Conservation (phyloP, 1,140 invertebrate genomes). For the Monochamus saltuarius region DNA sequence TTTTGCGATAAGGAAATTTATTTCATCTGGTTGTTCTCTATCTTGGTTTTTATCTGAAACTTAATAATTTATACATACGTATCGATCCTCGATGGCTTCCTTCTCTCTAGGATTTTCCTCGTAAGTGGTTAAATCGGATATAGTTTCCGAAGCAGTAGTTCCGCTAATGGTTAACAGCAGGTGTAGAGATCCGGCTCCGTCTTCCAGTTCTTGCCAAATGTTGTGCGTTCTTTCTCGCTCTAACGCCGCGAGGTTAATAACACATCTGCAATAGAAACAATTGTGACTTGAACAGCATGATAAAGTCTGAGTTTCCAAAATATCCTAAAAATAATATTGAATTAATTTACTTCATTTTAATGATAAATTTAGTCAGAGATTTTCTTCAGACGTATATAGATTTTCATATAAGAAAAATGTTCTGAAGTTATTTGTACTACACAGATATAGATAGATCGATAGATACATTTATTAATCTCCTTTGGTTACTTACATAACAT, state of each 20-base stretch:
- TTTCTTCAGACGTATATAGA: too few species aligned
- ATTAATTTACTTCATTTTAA: too few species aligned
- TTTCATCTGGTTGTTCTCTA: too few species aligned
- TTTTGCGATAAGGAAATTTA: too few species aligned
- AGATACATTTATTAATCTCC: too few species aligned
- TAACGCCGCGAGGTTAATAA: constrained; percentile 81
- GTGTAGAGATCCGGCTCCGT: constrained; percentile 83
- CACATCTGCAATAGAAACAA: constrained; percentile 62
- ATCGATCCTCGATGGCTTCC: constrained; percentile 68
- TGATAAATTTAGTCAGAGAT: too few species aligned
- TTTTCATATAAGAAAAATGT: too few species aligned
- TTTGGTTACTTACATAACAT: too few species aligned
- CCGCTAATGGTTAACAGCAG: constrained; percentile 93
- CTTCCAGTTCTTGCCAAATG: constrained; percentile 86
- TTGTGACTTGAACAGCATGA: not conserved
- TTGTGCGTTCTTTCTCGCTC: constrained; percentile 90
- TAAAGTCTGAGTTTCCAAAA: constrained; percentile 2
- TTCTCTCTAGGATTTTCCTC: constrained; percentile 75
- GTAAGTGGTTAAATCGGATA: constrained; percentile 84
- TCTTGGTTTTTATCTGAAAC: not conserved
- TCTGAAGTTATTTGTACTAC: too few species aligned
- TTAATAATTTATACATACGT: constrained; percentile 62
- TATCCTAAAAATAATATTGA: too few species aligned
- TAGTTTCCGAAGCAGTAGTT: constrained; percentile 87
- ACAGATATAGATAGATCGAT: too few species aligned